Base-by-base conservation (phyloP, 2,797 vertebrate species). In the Etheostoma perlongum region DNA sequence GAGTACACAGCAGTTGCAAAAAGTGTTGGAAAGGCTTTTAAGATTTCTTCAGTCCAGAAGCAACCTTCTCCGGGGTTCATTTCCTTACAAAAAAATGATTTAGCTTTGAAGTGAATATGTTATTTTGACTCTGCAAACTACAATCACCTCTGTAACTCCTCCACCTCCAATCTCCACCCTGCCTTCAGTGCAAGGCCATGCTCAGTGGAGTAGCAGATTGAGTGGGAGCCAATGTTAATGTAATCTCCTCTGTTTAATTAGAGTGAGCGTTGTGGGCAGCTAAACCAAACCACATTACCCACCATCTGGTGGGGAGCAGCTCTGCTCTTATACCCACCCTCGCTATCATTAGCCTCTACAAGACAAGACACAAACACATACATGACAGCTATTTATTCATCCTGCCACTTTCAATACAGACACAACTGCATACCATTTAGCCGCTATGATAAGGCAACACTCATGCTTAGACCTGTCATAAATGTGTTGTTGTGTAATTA, bases 181-280 rank as follows among this genome's bases (percentile, higher is more conserved):
- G 16, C 67, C 71, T 25, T 64, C 62, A 60, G 80, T 67, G 76
- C 70, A 71, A 67, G 76, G 78, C 74, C 82, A 77, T 11, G 83
- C 81, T 85, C 69, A 54, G 86, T 67, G 78, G 85, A 87, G 83
- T 80, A 85, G 82, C 91, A 89, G 93, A 92, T 90, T 93, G 92
- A 90, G 87, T 82, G 78, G 81, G 79, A 90, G 89, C 77, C 80
- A 52, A 79, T 74, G 87, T 81, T 92, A 91, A 92, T 91, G 88
- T 90, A 92, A 94, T 94, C 93, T 91, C 85, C 88, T 89, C 90
- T 89, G 92, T 93, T 93, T 94, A 95, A 95, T 95, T 94, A 93
- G 88, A 93, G 83, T 61, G 76, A 93, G 89, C 85, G 27, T 93
- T 80, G 92, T 91, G 92, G 93, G 92, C 91, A 93, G 89, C 86